phyloP scores from a whole-genome alignment of 2,888 invertebrate species.

The Lamellibrachia satsuma region DNA sequence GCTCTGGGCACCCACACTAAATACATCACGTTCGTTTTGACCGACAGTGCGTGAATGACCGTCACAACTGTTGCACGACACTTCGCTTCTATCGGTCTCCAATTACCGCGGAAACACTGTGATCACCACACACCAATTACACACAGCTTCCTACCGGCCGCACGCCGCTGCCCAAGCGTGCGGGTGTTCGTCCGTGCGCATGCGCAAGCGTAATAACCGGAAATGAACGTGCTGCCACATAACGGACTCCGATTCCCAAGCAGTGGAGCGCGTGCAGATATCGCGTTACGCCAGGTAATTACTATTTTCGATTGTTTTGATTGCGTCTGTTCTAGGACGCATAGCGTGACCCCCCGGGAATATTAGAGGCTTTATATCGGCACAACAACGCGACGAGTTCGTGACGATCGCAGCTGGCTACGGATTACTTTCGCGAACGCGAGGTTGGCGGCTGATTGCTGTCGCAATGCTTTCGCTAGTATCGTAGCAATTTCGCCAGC shows the following conservation, averaged over 20 bases:
- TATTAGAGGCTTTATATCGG: not conserved
- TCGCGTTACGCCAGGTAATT: conserved; percentile 1
- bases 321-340: not conserved
- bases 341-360: not conserved
- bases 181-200: not conserved
- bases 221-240: conserved; percentile 3
- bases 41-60: not conserved
- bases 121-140: not conserved
- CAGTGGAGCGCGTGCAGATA: not conserved
- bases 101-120: not conserved
- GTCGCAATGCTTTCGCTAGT: not conserved
- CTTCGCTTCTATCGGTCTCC: not conserved
- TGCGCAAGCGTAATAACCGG: not conserved
- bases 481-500: not conserved
- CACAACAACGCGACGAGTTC: not conserved
- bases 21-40: not conserved
- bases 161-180: not conserved
- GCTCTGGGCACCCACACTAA: not conserved
- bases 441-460: not conserved
- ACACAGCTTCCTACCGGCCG: not conserved
- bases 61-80: not conserved
- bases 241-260: not conserved
- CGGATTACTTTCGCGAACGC: not conserved
- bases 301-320: conserved; percentile 17
- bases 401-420: not conserved